Base-by-base conservation (phyloP, 2,113 vertebrate genomes). In the Paradoxurus hermaphroditus region DNA sequence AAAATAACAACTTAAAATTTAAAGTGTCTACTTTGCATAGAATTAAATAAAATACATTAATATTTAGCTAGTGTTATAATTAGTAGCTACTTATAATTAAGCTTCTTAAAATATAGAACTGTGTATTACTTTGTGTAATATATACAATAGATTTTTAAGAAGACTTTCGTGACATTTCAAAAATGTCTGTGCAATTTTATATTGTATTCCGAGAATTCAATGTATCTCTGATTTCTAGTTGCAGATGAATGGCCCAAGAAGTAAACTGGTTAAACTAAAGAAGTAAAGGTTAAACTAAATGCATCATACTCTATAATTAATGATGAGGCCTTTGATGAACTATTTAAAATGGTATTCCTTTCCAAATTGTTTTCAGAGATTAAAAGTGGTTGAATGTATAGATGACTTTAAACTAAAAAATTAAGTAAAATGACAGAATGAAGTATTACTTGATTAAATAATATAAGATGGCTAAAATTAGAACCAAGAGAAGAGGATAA, bases 1-100 rank as follows among this genome's bases (percentile, higher is more conserved):
- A 91, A 84, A 89, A 82, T 44, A 84, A 70, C 36, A 86, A 59
- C 29, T 92, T 90, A 44, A 91, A 90, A 77, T 88, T 84, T 44
- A 89, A 44, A n/a, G 44, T 21, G 11, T 68, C 16, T 68, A 68
- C 29, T 65, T 73, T 88, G 10, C 10, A 56, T 14, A 68, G 21
- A 90, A 84, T 39, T 78, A 53, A 96, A 67, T 49, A 94, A 86
- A 67, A 75, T 75, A 15, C 7, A 91, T 65, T 77, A 78, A 63
- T 21, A 56, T 77, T 85, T 9, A 77, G 3, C 25, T 75, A 46
- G 15, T 67, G 0, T 41, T 86, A 4, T 92, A 94, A 70, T 59
- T 34, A 41, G 44, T 44, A 87, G 21, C 70, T 90, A 53, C 16
- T 90, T 44, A 4, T n/a, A 84, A 63, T 70, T 41, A 72, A 67